Evolutionary conservation across 2,888 invertebrate genomes (phyloP), one percentile per base, ranked within the genome.

Genomic region (Melipona bicolor): DNA sequence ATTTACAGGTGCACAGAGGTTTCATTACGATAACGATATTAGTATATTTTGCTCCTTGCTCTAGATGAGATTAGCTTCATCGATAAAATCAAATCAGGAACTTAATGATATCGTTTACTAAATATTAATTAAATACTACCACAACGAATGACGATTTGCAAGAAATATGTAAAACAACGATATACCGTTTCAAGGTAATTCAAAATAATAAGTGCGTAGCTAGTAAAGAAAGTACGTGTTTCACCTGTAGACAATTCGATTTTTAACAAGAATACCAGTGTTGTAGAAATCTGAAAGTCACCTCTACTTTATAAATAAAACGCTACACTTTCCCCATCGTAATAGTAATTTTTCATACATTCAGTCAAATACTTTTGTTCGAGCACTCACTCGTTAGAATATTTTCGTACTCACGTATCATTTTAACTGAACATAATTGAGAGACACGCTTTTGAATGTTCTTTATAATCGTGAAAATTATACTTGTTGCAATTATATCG

Each of bases 371-470:
- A 19, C 52, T 62, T 69, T 49, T 27, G 13, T 27, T 3, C 6
- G 21, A 52, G 52, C 52, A 27, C 32, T 32, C 32, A 27, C 1
- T 43, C 43, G 27, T 32, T 11, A 27, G 9, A 69, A 50, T 69
- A 56, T 32, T 73, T 62, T 79, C 27, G 49, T 6, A 21, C 50
- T 72, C 15, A 11, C 17, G 62, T 52, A 59, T 0, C 82, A 50
- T n/a, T 11, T 56, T 17, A 36, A 24, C 24, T n/a, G 52, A 65
- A n/a, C 59, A 36, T 59, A 61, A 52, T 54, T 67, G 54, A 59
- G 56, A 43, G 56, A 77, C 32, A 65, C 65, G 74, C 74, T 75
- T 75, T 71, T 61, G 52, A 75, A 59, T 17, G n/a, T 21, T 36
- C 52, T 36, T 49, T 24, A 54, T 27, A n/a, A 24, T 4, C 9